Evolutionary conservation across 2,113 vertebrate genomes (phyloP).

Genomic region (Phocoena sinus): DNA sequence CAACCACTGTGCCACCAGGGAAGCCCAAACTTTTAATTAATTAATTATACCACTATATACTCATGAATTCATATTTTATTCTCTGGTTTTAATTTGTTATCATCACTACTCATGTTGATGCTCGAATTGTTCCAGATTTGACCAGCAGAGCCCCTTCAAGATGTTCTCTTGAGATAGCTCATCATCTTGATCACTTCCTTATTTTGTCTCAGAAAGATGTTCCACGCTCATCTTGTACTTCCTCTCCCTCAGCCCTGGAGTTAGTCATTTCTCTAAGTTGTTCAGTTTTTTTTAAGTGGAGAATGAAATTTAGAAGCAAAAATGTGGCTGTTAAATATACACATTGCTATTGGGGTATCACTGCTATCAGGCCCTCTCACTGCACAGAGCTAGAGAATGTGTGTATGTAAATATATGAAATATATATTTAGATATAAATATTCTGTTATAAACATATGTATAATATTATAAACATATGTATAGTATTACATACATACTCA

Average conservation of each 20-base stretch:
- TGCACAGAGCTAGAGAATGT: background rate
- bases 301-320: background rate
- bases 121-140: background rate
- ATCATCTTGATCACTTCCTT: background rate
- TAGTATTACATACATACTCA: no score
- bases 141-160: background rate
- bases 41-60: background rate
- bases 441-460: background rate
- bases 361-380: background rate
- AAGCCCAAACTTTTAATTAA: background rate
- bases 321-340: background rate
- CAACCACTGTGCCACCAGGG: no score
- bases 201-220: background rate
- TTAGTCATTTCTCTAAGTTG: background rate
- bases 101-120: background rate
- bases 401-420: background rate
- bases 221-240: background rate
- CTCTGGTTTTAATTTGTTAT: background rate
- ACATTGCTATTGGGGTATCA: background rate
- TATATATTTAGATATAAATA: background rate
- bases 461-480: background rate
- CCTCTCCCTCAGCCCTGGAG: background rate
- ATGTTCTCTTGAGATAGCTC: background rate
- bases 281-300: background rate
- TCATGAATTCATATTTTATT: background rate